Evolutionary conservation across 2,797 vertebrate species (phyloP).

Genomic region (Pipistrellus nathusii): DNA sequence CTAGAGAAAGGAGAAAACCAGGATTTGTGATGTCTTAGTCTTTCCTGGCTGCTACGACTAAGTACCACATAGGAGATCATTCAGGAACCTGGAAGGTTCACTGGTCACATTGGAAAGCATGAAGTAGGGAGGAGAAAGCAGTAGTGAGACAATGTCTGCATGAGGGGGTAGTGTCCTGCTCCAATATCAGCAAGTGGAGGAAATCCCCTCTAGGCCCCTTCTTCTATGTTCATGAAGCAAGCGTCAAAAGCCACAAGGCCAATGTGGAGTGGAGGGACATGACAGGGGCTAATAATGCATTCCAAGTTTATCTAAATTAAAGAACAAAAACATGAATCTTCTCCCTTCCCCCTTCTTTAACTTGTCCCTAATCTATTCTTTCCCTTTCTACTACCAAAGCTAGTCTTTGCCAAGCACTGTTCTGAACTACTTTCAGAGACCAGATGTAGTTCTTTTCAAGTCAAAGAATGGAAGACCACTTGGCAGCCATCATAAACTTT

Average conservation of each 20-base stretch:
- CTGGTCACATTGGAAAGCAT: background rate
- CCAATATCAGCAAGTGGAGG: background rate
- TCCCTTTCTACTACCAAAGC: background rate
- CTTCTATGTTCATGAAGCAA: background rate
- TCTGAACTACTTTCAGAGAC: background rate
- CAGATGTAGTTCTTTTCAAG: slow-evolving; percentile 24
- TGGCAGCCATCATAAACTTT: slow-evolving; percentile 22
- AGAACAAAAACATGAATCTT: background rate
- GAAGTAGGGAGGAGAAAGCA: background rate
- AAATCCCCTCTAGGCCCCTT: fast-evolving
- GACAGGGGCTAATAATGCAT: background rate
- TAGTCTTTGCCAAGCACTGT: background rate
- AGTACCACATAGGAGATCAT: background rate
- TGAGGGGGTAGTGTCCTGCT: background rate
- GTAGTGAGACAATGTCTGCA: background rate
- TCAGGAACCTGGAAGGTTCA: background rate
- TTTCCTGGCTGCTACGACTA: too few relatives aligned
- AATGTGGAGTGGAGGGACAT: background rate
- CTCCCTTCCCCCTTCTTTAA: background rate
- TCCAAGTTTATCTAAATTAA: background rate
- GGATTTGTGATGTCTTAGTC: background rate
- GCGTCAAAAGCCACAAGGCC: background rate
- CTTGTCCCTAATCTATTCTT: background rate
- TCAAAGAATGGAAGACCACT: background rate
- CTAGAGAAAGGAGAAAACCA: background rate